These are phyloP conservation scores for Myotis vivesi DNA, from an alignment of 2,797 vertebrate species.

Conservation along the genomic window DNA sequence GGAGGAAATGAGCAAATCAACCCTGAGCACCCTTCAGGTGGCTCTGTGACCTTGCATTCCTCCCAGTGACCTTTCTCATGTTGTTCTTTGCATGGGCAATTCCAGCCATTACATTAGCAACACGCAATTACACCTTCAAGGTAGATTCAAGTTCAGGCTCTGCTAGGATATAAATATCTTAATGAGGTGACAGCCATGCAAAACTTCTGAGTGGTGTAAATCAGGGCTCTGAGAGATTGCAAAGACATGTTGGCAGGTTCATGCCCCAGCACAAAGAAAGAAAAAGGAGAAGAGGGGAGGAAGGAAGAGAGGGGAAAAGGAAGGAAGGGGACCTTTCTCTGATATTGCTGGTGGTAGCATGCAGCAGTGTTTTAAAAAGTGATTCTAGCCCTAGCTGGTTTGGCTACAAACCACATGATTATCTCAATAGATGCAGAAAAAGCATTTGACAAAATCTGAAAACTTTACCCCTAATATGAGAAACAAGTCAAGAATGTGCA, in stretches of 20 bases:
- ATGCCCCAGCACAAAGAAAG: not conserved
- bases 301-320: not conserved
- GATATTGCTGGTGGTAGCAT: not conserved
- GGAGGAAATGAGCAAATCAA: slow-evolving; percentile 69
- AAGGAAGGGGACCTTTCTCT: not conserved
- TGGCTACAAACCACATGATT: not conserved
- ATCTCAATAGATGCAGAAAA: not conserved
- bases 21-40: slow-evolving; percentile 65
- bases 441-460: not conserved
- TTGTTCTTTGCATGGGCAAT: slow-evolving; percentile 83
- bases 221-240: slow-evolving; percentile 79
- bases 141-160: slow-evolving; percentile 86
- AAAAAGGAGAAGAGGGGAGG: too few relatives aligned
- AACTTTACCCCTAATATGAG: not conserved
- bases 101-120: slow-evolving; percentile 88
- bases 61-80: slow-evolving; percentile 81
- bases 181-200: slow-evolving; percentile 81
- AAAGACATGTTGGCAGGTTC: slow-evolving; percentile 74
- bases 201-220: slow-evolving; percentile 73
- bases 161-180: slow-evolving; percentile 81
- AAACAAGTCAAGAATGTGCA: not conserved
- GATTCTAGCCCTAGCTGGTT: not conserved
- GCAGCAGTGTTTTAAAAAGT: not conserved
- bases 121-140: slow-evolving; percentile 89
- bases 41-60: slow-evolving; percentile 80